phyloP scores from a whole-genome alignment of 2,888 invertebrate species.

The Athalia circularis region DNA sequence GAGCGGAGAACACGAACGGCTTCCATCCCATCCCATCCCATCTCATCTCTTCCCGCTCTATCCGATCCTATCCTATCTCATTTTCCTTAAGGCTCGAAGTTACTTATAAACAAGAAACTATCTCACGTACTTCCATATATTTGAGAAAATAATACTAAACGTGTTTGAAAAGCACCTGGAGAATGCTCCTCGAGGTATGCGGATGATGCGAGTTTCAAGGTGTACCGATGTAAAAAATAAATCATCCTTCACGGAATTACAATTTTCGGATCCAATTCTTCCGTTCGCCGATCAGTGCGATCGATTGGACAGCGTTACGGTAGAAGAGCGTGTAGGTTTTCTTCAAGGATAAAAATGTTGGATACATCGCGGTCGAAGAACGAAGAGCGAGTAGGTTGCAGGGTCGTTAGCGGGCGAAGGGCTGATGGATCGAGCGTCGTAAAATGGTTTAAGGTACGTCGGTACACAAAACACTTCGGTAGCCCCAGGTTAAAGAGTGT shows the following conservation, averaged over 20 bases:
- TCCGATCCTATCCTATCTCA: neutral
- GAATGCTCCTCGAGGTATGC: neutral
- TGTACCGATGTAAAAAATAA: neutral
- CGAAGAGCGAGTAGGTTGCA: conserved; percentile 21
- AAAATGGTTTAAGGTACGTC: conserved; percentile 23
- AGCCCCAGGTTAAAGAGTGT: conserved; percentile 30
- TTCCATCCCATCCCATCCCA: no score
- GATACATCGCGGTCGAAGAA: neutral
- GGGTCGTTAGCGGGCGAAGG: conserved; percentile 43
- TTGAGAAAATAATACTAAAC: neutral
- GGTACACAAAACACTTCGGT: conserved; percentile 28
- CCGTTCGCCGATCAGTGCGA: no score
- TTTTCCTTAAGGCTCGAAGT: neutral
- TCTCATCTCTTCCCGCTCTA: no score
- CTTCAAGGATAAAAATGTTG: no score
- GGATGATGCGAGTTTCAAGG: no score
- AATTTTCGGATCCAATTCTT: no score
- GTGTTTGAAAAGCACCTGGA: neutral
- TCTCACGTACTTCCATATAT: neutral
- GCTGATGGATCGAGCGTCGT: conserved; percentile 43
- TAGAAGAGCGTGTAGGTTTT: no score
- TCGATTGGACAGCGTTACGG: no score
- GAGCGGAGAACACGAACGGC: neutral
- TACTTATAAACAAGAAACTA: neutral
- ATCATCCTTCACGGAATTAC: no score